These are phyloP conservation scores for Rhagologus leucostigma DNA, from an alignment of 2,113 vertebrate genomes.

Conservation along the genomic window DNA sequence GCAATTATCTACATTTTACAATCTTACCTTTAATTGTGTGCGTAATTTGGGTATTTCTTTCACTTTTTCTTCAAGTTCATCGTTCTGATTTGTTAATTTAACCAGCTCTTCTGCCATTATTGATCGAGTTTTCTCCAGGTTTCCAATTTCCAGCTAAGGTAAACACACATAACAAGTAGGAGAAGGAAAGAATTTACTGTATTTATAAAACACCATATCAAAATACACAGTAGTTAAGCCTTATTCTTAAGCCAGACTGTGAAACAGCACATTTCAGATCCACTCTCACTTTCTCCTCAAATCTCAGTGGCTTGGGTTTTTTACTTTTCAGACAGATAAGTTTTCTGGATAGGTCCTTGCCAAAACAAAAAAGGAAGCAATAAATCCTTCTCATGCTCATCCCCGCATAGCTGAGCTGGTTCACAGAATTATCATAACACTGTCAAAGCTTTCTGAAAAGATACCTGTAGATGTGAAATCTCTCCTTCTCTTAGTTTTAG, in stretches of 20 bases:
- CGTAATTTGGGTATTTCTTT: conserved; percentile 88
- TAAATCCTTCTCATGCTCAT: neutral
- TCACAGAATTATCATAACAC: neutral
- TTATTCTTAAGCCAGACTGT: neutral
- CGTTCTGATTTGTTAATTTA: conserved; percentile 92
- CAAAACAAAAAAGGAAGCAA: neutral
- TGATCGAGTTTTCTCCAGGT: conserved; percentile 90
- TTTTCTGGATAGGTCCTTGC: neutral
- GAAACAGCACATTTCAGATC: neutral
- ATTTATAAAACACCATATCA: neutral
- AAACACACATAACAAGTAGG: neutral
- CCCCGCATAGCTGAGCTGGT: neutral
- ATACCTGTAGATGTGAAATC: conserved; percentile 93
- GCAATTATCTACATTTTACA: neutral
- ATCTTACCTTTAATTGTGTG: conserved; percentile 83
- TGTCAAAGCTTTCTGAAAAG: neutral
- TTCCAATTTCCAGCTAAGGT: conserved; percentile 87
- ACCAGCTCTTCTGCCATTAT: conserved; percentile 95
- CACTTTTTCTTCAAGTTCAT: conserved; percentile 93
- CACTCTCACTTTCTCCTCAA: neutral
- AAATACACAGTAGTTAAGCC: neutral
- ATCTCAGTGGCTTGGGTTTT: neutral
- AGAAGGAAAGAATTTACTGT: neutral
- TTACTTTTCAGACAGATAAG: neutral
- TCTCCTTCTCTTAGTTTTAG: conserved; percentile 94